Percentiles rank a stretch among this genome's conserved stretches.
phyloP scores from a whole-genome alignment of 2,113 vertebrate species.

The Oreochromis niloticus region DNA sequence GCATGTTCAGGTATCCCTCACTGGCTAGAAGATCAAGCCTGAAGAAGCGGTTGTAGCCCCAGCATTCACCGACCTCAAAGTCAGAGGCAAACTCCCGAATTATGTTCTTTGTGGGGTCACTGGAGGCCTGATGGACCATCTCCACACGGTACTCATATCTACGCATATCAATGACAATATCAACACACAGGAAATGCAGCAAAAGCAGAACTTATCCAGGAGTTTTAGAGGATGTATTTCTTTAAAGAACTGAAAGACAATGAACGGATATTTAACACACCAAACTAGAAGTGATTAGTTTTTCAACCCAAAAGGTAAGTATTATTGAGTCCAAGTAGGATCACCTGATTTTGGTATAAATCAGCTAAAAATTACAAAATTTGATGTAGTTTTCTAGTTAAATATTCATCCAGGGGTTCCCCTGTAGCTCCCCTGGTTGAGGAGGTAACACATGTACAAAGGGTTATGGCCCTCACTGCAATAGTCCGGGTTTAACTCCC shows the following conservation, averaged over 20 bases:
- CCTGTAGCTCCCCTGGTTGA: background rate
- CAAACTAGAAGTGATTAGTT: background rate
- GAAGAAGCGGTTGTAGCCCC: slow-evolving; percentile 99
- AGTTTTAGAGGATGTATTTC: background rate
- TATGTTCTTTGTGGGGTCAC: slow-evolving; percentile 95
- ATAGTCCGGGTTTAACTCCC: too few relatives aligned
- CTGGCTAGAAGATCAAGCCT: slow-evolving; percentile 93
- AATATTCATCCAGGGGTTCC: background rate
- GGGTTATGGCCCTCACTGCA: too few relatives aligned
- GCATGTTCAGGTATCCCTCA: slow-evolving; percentile 94
- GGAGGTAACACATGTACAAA: background rate
- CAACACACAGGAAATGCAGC: background rate
- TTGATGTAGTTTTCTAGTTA: background rate
- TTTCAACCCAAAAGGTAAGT: background rate
- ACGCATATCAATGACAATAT: background rate
- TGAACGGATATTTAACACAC: background rate
- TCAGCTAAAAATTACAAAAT: background rate
- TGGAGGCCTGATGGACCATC: slow-evolving; percentile 98
- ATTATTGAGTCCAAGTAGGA: background rate
- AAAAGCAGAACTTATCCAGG: background rate
- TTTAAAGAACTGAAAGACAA: background rate
- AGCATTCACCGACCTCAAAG: slow-evolving; percentile 97
- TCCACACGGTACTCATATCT: slow-evolving; percentile 99
- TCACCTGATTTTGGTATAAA: background rate
- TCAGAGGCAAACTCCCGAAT: slow-evolving; percentile 97